These are phyloP conservation scores for Axis porcinus DNA, from an alignment of 2,113 vertebrate species.

Conservation along the genomic window DNA sequence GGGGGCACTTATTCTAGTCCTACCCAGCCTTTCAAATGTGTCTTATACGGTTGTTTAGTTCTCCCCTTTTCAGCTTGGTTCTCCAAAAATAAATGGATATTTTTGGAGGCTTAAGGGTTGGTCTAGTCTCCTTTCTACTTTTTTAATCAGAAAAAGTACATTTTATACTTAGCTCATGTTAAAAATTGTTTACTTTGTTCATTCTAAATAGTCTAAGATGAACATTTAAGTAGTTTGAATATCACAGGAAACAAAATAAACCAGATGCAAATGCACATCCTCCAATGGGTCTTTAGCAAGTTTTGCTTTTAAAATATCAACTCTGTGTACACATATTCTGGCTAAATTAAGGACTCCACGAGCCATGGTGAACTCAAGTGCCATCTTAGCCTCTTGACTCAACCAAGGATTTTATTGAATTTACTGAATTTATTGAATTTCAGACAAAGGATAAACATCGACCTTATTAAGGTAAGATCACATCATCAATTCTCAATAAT, in stretches of 20 bases:
- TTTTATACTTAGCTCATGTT: not conserved
- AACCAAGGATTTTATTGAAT: not conserved
- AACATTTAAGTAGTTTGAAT: not conserved
- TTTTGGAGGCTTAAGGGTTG: not conserved
- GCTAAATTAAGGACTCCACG: not conserved
- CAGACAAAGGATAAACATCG: not conserved
- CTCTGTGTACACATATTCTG: not conserved
- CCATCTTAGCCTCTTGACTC: not conserved
- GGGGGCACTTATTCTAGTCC: not conserved
- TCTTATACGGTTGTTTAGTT: not conserved
- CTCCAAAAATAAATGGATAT: not conserved
- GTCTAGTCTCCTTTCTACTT: not conserved
- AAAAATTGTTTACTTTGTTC: not conserved
- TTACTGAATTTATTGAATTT: slow-evolving; percentile 1
- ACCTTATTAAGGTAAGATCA: not conserved
- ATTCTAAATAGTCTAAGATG: not conserved
- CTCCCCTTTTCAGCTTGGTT: not conserved
- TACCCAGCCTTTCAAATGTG: not conserved
- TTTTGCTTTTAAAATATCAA: not conserved
- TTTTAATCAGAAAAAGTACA: not conserved
- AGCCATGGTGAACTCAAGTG: not conserved
- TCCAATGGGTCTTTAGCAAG: not conserved
- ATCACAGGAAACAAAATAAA: not conserved
- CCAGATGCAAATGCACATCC: not conserved
- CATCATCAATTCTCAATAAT: not conserved